Evolutionary conservation across 2,797 vertebrate genomes (phyloP).

Genomic region (Lutjanus campechanus): DNA sequence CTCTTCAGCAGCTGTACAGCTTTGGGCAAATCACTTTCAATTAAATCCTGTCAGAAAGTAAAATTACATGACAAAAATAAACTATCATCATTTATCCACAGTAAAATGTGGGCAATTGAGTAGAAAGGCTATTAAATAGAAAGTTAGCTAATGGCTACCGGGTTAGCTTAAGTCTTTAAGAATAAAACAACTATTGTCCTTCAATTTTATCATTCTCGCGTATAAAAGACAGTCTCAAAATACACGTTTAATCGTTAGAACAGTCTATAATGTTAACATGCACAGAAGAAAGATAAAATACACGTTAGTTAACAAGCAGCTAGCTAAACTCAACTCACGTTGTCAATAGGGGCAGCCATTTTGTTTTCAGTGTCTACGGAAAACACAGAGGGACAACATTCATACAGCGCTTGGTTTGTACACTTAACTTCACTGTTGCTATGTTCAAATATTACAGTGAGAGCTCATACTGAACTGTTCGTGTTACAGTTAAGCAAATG

Average conservation of each 20-base stretch:
- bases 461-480: background rate
- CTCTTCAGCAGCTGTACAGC: slow-evolving; percentile 77
- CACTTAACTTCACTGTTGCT: too few relatives aligned
- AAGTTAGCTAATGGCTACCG: slow-evolving; percentile 41
- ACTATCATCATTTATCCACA: background rate
- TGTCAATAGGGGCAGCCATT: slow-evolving; percentile 82
- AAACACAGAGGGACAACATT: slow-evolving; percentile 10
- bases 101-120: background rate
- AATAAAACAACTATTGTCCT: background rate
- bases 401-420: accelerated
- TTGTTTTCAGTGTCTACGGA: slow-evolving; percentile 74
- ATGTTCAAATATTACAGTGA: background rate
- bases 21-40: slow-evolving; percentile 80
- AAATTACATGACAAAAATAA: background rate
- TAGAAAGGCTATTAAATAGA: background rate
- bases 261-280: accelerated
- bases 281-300: background rate
- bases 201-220: background rate
- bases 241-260: accelerated
- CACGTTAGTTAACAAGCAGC: background rate
- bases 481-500: background rate
- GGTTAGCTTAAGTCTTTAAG: background rate
- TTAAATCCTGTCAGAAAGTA: slow-evolving; percentile 72
- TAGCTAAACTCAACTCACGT: slow-evolving; percentile 77
- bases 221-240: accelerated